A percentile compares a stretch with the other conserved stretches of the same genome.
Conservation (phyloP, 2,113 vertebrate species). For the Todiramphus saurophagus region DNA sequence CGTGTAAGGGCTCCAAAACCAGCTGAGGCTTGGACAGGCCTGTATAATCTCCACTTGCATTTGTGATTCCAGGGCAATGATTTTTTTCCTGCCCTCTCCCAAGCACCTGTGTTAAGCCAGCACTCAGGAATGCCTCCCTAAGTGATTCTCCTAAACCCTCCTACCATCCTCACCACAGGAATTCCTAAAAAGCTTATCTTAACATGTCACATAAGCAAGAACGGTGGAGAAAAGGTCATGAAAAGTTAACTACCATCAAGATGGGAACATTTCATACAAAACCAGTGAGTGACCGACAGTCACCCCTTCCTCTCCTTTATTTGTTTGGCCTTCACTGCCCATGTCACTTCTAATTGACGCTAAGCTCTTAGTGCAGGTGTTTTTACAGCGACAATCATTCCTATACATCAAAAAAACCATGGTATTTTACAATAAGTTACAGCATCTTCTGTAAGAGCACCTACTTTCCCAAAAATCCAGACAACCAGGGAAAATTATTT, state of each 20-base stretch:
- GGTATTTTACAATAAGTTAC: neutral
- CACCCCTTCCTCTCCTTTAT: neutral
- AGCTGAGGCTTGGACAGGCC: neutral
- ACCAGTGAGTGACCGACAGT: neutral
- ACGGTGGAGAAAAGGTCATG: neutral
- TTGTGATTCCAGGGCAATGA: neutral
- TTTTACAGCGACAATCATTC: neutral
- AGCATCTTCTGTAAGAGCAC: neutral
- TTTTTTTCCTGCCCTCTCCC: neutral
- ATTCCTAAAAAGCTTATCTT: slow-evolving; percentile 29
- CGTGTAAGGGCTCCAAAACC: neutral
- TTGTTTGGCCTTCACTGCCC: slow-evolving; percentile 10
- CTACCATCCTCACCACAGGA: neutral
- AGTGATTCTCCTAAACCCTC: neutral
- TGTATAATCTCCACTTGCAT: neutral
- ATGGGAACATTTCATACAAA: neutral
- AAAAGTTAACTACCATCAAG: neutral
- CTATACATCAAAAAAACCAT: neutral
- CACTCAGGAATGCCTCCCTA: neutral
- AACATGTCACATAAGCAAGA: neutral
- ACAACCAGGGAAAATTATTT: neutral
- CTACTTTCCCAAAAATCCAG: neutral
- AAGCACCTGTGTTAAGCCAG: neutral
- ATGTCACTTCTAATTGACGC: neutral
- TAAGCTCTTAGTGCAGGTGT: neutral